phyloP scores from a whole-genome alignment of 2,113 vertebrate species.

The Pangasianodon gigas region DNA sequence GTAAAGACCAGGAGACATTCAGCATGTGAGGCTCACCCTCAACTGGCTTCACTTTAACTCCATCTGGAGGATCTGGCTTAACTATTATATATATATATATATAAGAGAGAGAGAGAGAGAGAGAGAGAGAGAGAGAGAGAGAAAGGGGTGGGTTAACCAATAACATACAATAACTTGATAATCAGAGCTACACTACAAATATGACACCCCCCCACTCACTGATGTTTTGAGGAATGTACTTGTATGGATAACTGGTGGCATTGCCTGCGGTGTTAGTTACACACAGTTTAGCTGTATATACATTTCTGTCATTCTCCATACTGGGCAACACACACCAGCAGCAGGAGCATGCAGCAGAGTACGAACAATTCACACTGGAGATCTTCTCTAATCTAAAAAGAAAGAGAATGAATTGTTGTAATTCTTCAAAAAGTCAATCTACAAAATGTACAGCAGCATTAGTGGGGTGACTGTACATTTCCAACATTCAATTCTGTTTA shows the following conservation, averaged over 20 bases:
- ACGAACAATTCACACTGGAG: slow-evolving; percentile 57
- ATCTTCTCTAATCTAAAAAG: slow-evolving; percentile 28
- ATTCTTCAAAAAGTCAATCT: not conserved
- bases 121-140: not conserved
- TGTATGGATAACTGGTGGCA: slow-evolving; percentile 54
- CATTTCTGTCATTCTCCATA: slow-evolving; percentile 53
- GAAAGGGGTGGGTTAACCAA: not conserved
- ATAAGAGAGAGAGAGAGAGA: not conserved
- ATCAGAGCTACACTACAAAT: not conserved
- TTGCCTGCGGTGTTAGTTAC: slow-evolving; percentile 63
- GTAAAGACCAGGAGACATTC: slow-evolving; percentile 66
- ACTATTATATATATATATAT: slow-evolving; percentile 57
- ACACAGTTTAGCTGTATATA: slow-evolving; percentile 65
- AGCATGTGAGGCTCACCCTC: slow-evolving; percentile 52
- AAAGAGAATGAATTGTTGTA: not conserved
- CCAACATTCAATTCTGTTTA: not conserved
- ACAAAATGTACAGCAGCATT: not conserved
- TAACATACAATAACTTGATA: not conserved
- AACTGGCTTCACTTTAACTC: slow-evolving; percentile 49
- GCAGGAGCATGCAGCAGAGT: slow-evolving; percentile 55
- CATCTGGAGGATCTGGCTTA: slow-evolving; percentile 70
- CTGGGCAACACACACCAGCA: slow-evolving; percentile 71
- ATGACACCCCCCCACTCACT: slow-evolving; percentile 58
- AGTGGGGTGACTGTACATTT: not conserved
- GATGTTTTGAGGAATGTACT: slow-evolving; percentile 59